phyloP scores from a whole-genome alignment of 2,888 invertebrate species.

The Philaethria dido region DNA sequence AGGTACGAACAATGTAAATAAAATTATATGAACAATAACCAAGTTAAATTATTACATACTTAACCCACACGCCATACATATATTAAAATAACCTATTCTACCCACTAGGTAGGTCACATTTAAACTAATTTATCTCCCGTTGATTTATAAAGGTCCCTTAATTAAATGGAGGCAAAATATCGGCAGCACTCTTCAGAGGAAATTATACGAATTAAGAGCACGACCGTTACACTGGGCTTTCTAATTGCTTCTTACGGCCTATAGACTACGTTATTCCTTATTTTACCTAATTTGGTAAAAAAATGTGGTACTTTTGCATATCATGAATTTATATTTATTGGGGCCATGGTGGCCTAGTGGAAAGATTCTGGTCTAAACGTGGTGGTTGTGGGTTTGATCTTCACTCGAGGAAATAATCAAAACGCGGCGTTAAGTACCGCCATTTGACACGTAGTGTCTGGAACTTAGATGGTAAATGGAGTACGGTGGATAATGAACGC shows the following conservation, averaged over 20 bases:
- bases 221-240: constrained; percentile 35
- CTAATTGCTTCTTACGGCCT: constrained; percentile 33
- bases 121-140: constrained; percentile 68
- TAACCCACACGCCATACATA: neutral
- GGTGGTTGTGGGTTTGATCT: too few relatives aligned
- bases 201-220: constrained; percentile 47
- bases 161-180: constrained; percentile 57
- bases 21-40: neutral
- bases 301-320: neutral
- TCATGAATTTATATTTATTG: too few relatives aligned
- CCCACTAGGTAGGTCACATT: constrained; percentile 48
- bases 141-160: constrained; percentile 59
- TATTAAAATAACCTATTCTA: constrained; percentile 26
- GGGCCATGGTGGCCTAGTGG: too few relatives aligned
- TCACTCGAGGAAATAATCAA: too few relatives aligned
- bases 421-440: too few relatives aligned
- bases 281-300: neutral
- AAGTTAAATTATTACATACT: neutral
- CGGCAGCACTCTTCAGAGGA: constrained; percentile 46
- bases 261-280: neutral
- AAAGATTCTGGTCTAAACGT: too few relatives aligned
- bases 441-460: too few relatives aligned
- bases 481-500: too few relatives aligned
- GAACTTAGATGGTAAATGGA: too few relatives aligned
- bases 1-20: neutral